Percentiles rank a stretch among this genome's conserved stretches.
Conservation (phyloP, 35 echinoderm and acorn worm species). For the Ophioderma brevispina region DNA sequence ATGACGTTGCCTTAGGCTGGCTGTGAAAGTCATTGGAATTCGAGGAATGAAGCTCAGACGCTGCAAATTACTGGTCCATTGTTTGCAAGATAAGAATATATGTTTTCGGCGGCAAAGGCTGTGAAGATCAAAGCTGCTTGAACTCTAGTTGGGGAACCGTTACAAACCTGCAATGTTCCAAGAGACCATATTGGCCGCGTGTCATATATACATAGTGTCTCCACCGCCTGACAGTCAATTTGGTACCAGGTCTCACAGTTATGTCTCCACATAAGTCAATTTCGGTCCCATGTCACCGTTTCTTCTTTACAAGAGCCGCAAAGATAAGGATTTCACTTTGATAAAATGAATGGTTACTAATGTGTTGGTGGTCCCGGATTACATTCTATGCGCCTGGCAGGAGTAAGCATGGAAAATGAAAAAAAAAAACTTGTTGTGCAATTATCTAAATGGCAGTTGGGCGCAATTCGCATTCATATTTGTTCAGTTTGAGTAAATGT, state of each 20-base stretch:
- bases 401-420: not conserved
- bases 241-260: too few relatives aligned
- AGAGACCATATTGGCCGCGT: not conserved
- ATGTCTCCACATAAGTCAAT: not conserved
- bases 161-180: not conserved
- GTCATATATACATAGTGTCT: not conserved
- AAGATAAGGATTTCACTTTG: not conserved
- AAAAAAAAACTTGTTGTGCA: not conserved
- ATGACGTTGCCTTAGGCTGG: too few relatives aligned
- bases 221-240: too few relatives aligned
- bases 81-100: not conserved
- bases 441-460: not conserved
- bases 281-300: not conserved
- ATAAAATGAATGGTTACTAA: not conserved
- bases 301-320: not conserved
- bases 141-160: not conserved
- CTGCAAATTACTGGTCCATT: not conserved
- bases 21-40: too few relatives aligned
- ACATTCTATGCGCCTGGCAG: not conserved
- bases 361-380: not conserved
- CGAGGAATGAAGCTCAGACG: not conserved
- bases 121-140: not conserved
- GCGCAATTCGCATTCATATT: too few relatives aligned
- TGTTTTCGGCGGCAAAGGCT: not conserved
- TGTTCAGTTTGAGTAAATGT: too few relatives aligned